Conservation (phyloP, 2,888 invertebrate genomes). For the Piscicola geometra region DNA sequence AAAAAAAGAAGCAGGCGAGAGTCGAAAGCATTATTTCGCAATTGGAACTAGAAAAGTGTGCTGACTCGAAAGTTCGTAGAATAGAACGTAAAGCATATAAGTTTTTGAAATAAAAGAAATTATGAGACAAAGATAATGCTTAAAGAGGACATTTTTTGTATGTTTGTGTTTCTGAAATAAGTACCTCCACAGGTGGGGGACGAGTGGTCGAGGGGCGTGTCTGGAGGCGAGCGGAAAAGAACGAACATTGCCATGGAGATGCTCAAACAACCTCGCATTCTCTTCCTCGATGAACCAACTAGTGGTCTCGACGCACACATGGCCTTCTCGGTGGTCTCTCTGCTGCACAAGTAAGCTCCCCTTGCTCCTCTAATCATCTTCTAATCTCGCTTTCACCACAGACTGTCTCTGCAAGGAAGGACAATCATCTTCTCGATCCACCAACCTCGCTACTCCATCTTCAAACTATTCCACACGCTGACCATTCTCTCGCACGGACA, state of each 20-base stretch:
- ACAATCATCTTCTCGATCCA: slow-evolving; percentile 56
- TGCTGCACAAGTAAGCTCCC: slow-evolving; percentile 48
- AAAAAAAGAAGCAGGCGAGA: slow-evolving; percentile 45
- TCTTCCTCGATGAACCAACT: slow-evolving; percentile 56
- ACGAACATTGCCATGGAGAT: slow-evolving; percentile 57
- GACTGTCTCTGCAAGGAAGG: slow-evolving; percentile 50
- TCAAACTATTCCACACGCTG: slow-evolving; percentile 52
- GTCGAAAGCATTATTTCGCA: slow-evolving; percentile 52
- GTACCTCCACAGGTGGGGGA: slow-evolving; percentile 49
- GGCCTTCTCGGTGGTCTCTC: slow-evolving; percentile 53
- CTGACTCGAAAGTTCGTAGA: slow-evolving; percentile 53
- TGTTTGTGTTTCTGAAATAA: too few relatives aligned
- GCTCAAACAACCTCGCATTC: slow-evolving; percentile 53
- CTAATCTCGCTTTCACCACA: slow-evolving; percentile 36
- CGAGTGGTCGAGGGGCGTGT: slow-evolving; percentile 55
- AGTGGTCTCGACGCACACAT: slow-evolving; percentile 56
- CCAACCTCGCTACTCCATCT: slow-evolving; percentile 56
- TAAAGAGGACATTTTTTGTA: too few relatives aligned
- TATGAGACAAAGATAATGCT: too few relatives aligned
- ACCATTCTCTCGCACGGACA: slow-evolving; percentile 51
- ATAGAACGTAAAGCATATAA: too few relatives aligned
- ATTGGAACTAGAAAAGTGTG: slow-evolving; percentile 51
- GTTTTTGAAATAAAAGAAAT: too few relatives aligned
- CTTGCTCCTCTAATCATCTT: neutral
- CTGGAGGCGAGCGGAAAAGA: slow-evolving; percentile 56